Percentiles rank a stretch among this genome's conserved stretches.
phyloP scores from a whole-genome alignment of 2,888 invertebrate species.

The Proisotoma minuta region DNA sequence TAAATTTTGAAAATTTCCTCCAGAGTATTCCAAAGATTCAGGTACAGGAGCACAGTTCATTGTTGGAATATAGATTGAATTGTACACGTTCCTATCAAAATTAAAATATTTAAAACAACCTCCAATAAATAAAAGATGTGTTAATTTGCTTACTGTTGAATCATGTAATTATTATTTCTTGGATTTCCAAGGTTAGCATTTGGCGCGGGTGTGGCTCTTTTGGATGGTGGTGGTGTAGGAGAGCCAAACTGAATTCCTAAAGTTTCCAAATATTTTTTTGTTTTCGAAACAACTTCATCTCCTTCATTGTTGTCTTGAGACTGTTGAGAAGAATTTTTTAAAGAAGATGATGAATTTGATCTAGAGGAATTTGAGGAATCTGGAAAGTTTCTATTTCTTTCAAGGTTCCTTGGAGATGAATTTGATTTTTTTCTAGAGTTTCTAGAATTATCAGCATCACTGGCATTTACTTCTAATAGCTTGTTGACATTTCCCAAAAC shows the following conservation, averaged over 20 bases:
- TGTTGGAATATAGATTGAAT: conserved; percentile 34
- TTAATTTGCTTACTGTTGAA: conserved; percentile 34
- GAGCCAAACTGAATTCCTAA: conserved; percentile 27
- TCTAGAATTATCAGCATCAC: too few species aligned
- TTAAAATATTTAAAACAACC: background rate
- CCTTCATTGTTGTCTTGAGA: too few species aligned
- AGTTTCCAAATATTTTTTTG: conserved; percentile 27
- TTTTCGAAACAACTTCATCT: conserved; percentile 18
- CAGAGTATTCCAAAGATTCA: conserved; percentile 18
- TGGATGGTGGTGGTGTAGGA: conserved; percentile 6
- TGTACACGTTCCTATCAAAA: conserved; percentile 37
- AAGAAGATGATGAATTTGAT: too few species aligned
- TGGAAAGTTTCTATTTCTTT: too few species aligned
- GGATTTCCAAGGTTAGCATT: background rate
- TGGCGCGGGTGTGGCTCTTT: background rate
- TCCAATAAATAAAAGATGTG: background rate
- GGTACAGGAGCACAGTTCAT: conserved; percentile 23
- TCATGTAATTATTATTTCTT: conserved; percentile 32
- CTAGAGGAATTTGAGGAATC: too few species aligned
- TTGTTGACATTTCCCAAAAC: conserved; percentile 42
- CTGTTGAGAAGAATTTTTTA: too few species aligned
- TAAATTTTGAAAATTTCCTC: conserved; percentile 11
- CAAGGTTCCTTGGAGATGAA: too few species aligned
- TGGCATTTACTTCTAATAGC: conserved; percentile 32
- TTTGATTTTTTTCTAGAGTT: too few species aligned